Evolutionary conservation across 2,113 vertebrate genomes (phyloP), one percentile per base, ranked within the genome.

Genomic region (Catharus fuscescens): DNA sequence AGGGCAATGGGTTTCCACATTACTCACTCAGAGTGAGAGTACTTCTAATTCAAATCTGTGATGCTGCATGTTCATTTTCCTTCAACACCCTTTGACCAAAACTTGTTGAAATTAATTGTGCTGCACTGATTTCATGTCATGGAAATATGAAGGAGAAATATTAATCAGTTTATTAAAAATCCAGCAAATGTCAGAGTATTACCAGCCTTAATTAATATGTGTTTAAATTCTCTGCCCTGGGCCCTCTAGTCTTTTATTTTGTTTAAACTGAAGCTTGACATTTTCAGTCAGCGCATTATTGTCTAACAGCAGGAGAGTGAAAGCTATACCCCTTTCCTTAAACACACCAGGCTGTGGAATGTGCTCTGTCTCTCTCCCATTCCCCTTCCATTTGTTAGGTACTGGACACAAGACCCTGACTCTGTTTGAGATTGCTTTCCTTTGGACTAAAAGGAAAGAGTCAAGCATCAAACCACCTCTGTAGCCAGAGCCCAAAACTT

Each of bases 231-330:
- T 95, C 92, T 95, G 81, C 91, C 76, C 74, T 78, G 67, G 71
- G 82, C 92, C 90, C 92, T 96, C 88, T 52, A 95, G 92, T 91
- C 94, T 92, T 93, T 91, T 97, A 96, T 97, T 98, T 97, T 96
- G 95, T 97, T 97, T 97, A 96, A 97, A 95, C 87, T 95, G 90
- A 96, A 97, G 90, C 95, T 96, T 97, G 96, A 98, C 95, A 92
- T 96, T 97, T 97, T 97, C 96, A 97, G 96, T 98, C 97, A 97
- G 90, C 96, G 92, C 95, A 82, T 97, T 97, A 97, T 97, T 97
- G 96, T 97, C 96, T 97, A 97, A 96, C 96, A 96, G 93, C 83
- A 0, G 94, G 96, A 96, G 91, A 95, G 92, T 91, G 96, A 97
- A 97, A 97, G 93, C 90, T 89, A 94, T 95, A 95, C 95, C 88